Evolutionary conservation across 2,113 vertebrate genomes (phyloP).

Genomic region (Psettodes erumei): DNA sequence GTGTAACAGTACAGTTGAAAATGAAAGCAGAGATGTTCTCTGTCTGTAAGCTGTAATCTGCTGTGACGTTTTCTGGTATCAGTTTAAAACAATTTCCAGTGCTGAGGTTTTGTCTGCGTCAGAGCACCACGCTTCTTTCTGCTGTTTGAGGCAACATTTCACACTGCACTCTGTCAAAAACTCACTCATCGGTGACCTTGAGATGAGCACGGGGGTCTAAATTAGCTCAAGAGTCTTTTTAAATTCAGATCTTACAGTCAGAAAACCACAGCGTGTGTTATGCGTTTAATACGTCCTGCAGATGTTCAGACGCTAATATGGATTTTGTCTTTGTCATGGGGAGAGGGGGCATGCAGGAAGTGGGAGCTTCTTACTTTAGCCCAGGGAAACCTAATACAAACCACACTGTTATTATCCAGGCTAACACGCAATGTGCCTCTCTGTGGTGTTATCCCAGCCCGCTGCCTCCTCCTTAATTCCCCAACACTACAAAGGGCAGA

Average conservation of each 20-base stretch:
- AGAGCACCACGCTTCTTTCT: constrained; percentile 1
- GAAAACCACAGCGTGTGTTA: constrained; percentile 48
- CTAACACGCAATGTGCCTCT: constrained; percentile 62
- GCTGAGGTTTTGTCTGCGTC: constrained; percentile 16
- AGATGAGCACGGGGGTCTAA: constrained; percentile 37
- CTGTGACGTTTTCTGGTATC: constrained; percentile 1
- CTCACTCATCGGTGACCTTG: not conserved
- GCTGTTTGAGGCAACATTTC: not conserved
- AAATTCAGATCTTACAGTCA: constrained; percentile 14
- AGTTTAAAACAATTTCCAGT: constrained; percentile 39
- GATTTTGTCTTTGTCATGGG: constrained; percentile 44
- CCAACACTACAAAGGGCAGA: constrained; percentile 35
- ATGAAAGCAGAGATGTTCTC: not conserved
- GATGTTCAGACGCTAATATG: constrained; percentile 40
- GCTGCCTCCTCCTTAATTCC: constrained; percentile 32
- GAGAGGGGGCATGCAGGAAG: constrained; percentile 52
- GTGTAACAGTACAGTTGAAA: not conserved
- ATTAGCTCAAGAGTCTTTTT: constrained; percentile 47
- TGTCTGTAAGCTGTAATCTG: not conserved
- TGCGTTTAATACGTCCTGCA: constrained; percentile 50
- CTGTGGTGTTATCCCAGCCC: constrained; percentile 43
- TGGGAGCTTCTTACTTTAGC: constrained; percentile 62
- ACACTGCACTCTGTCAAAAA: constrained; percentile 24
- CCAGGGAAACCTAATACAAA: constrained; percentile 65
- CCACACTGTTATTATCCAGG: constrained; percentile 64